A percentile compares a stretch with the other conserved stretches of the same genome.
phyloP scores from a whole-genome alignment of 2,113 vertebrate genomes.

The Takifugu bimaculatus region DNA sequence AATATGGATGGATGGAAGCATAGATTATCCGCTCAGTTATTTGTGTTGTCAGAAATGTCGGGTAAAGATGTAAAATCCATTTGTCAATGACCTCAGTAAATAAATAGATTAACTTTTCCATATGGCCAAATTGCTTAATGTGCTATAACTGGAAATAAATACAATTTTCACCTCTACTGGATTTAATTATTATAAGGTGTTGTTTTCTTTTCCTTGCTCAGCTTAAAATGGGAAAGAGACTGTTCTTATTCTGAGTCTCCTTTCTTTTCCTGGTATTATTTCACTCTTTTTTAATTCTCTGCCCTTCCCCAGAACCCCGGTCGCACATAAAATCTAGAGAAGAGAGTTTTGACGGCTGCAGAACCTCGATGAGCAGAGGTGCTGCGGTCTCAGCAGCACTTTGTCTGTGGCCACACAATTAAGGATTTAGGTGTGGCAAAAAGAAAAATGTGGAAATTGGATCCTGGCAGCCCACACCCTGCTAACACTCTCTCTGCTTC shows the following conservation, averaged over 20 bases:
- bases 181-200: constrained; percentile 45
- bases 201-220: constrained; percentile 69
- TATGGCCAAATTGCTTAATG: constrained; percentile 1
- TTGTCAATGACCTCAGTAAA: no score
- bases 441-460: constrained; percentile 78
- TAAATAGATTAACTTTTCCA: no score
- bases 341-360: constrained; percentile 64
- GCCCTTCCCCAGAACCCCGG: constrained; percentile 50
- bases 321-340: constrained; percentile 72
- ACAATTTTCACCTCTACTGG: constrained; percentile 17
- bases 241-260: constrained; percentile 61
- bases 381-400: constrained; percentile 75
- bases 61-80: no score
- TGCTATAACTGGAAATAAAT: neutral
- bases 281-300: constrained; percentile 23
- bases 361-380: constrained; percentile 64
- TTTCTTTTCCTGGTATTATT: constrained; percentile 58
- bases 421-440: constrained; percentile 80
- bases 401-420: constrained; percentile 79
- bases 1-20: no score
- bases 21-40: no score
- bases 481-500: constrained; percentile 50
- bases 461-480: constrained; percentile 77
- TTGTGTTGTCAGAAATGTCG: no score
- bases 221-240: constrained; percentile 68